Base-by-base conservation (phyloP, 1,140 invertebrate species). In the Plutomurus gul region DNA sequence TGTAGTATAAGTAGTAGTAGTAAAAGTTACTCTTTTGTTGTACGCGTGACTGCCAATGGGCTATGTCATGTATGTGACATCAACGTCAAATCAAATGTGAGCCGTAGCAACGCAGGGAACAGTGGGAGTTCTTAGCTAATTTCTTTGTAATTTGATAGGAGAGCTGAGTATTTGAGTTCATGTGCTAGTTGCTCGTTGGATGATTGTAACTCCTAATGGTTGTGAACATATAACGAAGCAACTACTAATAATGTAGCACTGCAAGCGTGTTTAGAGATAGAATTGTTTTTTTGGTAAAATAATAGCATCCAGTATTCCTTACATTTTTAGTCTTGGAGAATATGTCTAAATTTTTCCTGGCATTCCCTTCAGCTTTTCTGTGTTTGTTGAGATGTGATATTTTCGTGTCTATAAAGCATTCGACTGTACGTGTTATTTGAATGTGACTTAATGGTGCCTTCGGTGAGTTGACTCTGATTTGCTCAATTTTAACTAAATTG, bases 401-500 rank as follows among this genome's bases (percentile, higher is more conserved):
- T n/a, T n/a, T n/a, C n/a, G 39, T 43, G n/a, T 10, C 39, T 43
- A 43, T n/a, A 43, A n/a, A 10, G n/a, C 11, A 30, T 11, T 65
- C 30, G 30, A n/a, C 27, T n/a, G 30, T 65, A 65, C 56, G 56
- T 65, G 56, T 33, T 65, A 65, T 65, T 65, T 65, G 56, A 65
- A 65, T 65, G 56, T 65, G 56, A 65, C 56, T 65, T 65, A 65
- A 65, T 65, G 56, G 56, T 65, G 27, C 56, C 56, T 65, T 65
- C 56, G 56, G 56, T 65, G 30, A 65, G 56, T 65, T 65, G 56
- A 65, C 56, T 65, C 56, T 65, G 56, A 65, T 65, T 65, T 65
- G 56, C 56, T 65, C 56, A 65, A 65, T 65, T 65, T 65, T 65
- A 65, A 27, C 56, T 65, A 65, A 65, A 65, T 65, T 65, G 56